These are phyloP conservation scores for Momotus momota DNA, from an alignment of 2,797 vertebrate species.

Conservation along the genomic window DNA sequence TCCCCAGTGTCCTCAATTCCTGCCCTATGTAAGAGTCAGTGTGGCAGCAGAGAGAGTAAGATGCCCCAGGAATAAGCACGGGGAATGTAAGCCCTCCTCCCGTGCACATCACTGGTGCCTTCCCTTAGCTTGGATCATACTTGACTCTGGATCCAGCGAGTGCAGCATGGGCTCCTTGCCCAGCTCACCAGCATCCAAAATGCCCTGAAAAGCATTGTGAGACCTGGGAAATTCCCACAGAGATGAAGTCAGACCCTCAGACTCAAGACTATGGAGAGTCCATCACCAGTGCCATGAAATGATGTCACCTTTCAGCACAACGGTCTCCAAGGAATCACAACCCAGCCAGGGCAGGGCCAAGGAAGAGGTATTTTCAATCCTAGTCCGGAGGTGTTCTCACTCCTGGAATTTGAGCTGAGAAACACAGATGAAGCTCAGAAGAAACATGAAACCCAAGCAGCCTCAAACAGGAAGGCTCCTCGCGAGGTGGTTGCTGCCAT, in stretches of 20 bases:
- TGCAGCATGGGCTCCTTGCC: background rate
- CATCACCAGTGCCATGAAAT: background rate
- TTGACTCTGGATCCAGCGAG: background rate
- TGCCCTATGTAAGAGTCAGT: background rate
- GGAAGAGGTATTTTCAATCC: background rate
- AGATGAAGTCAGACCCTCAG: constrained; percentile 31
- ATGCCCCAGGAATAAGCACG: background rate
- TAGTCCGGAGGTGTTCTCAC: background rate
- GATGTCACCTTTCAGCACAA: constrained; percentile 35
- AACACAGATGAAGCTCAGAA: background rate
- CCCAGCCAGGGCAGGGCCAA: background rate
- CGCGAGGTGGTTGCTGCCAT: background rate
- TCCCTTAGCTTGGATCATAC: background rate
- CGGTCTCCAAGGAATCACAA: accelerated
- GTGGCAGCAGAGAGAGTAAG: background rate
- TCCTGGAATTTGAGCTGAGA: background rate
- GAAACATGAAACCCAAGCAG: background rate
- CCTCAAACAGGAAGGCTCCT: background rate
- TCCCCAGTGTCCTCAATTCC: background rate
- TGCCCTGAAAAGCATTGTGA: background rate
- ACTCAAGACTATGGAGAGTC: background rate
- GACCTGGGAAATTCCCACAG: background rate
- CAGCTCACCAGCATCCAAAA: background rate
- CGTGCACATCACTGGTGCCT: background rate
- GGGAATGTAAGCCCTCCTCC: background rate